Conservation (phyloP, 2,797 vertebrate species). For the Pteropus rufus region DNA sequence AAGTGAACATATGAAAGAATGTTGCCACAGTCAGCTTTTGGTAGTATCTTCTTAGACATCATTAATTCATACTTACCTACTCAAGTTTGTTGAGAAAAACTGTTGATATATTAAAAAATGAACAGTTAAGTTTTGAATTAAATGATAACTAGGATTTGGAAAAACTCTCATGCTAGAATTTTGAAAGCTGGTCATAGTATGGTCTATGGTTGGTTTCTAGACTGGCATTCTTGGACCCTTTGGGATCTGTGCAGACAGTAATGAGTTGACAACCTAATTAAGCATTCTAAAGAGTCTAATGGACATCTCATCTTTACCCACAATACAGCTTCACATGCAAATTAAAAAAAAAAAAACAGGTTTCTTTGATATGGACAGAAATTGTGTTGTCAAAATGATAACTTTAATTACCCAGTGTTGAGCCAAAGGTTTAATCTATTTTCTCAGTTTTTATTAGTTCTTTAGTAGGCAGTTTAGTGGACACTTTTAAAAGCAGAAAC, state of each 20-base stretch:
- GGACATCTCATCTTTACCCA: neutral
- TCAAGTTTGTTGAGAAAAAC: neutral
- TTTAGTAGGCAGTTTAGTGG: neutral
- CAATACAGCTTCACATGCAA: neutral
- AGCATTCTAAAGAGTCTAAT: neutral
- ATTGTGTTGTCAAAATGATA: neutral
- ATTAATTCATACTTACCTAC: neutral
- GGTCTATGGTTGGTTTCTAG: neutral
- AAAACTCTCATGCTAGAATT: neutral
- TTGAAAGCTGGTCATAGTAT: neutral
- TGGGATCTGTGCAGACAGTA: neutral
- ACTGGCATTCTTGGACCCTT: neutral
- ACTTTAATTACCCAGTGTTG: neutral
- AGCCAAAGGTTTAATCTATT: conserved; percentile 1
- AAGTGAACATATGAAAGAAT: neutral
- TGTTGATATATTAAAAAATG: neutral
- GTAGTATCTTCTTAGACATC: neutral
- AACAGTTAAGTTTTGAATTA: neutral
- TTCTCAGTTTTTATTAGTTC: neutral
- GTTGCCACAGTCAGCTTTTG: neutral
- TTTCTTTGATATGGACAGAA: conserved; percentile 11
- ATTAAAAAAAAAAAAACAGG: neutral
- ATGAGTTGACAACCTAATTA: neutral
- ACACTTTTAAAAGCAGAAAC: neutral
- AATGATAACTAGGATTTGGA: neutral